Conservation (phyloP, 1,140 invertebrate species). For the Heliconius eleuchia region DNA sequence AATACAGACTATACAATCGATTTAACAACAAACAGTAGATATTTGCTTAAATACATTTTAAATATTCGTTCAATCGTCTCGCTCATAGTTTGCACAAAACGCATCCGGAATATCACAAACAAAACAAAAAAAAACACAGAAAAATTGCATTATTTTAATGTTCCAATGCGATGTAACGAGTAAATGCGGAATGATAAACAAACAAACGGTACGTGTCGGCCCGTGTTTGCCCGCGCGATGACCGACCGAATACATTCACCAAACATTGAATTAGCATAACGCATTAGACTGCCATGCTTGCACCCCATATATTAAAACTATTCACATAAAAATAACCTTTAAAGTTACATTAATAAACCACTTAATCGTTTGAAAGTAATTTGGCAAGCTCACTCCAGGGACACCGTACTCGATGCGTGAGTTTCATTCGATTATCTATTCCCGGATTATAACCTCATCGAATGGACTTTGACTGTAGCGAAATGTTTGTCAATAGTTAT, state of each 20-base stretch:
- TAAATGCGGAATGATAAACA: conserved; percentile 36
- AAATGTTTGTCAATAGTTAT: conserved; percentile 43
- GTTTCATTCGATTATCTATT: conserved; percentile 34
- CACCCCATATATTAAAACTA: conserved; percentile 30
- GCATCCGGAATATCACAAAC: neutral
- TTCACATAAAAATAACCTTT: conserved; percentile 21
- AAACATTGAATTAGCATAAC: conserved; percentile 63
- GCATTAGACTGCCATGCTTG: conserved; percentile 37
- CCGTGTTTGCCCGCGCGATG: conserved; percentile 40
- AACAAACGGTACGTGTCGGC: conserved; percentile 42
- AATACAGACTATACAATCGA: too few relatives aligned
- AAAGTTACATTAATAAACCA: neutral
- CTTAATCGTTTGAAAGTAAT: conserved; percentile 1
- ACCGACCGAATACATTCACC: conserved; percentile 54
- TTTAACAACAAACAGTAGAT: too few relatives aligned
- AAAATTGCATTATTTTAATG: neutral
- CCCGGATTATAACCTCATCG: conserved; percentile 42
- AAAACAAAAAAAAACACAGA: neutral
- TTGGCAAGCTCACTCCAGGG: neutral
- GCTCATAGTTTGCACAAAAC: neutral
- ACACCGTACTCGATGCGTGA: conserved; percentile 23
- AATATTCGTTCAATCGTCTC: too few relatives aligned
- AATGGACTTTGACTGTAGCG: conserved; percentile 41
- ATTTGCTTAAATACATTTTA: too few relatives aligned
- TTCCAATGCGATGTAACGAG: conserved; percentile 5